Percentiles rank a stretch among this genome's conserved stretches.
phyloP scores from a whole-genome alignment of 2,113 vertebrate genomes.

The Ornithorhynchus anatinus region DNA sequence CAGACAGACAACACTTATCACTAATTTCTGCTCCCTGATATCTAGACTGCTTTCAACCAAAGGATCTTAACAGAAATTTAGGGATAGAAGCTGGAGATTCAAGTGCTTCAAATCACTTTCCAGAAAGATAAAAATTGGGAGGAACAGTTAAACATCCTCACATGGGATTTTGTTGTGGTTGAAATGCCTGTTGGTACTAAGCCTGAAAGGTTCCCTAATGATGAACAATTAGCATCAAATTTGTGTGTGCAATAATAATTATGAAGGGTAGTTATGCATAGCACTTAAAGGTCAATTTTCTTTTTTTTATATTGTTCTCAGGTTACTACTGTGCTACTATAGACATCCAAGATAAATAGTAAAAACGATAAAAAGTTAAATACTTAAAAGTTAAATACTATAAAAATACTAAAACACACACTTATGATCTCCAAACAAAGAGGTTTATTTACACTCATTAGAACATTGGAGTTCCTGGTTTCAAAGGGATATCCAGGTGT shows the following conservation, averaged over 20 bases:
- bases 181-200: not conserved
- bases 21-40: no score
- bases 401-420: no score
- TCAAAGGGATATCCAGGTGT: not conserved
- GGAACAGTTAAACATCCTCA: no score
- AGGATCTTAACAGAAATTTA: no score
- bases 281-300: constrained; percentile 17
- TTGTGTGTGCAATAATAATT: constrained; percentile 33
- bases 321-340: constrained; percentile 20
- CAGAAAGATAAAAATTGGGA: no score
- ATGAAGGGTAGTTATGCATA: not conserved
- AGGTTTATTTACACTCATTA: constrained; percentile 12
- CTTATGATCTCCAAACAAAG: constrained; percentile 30
- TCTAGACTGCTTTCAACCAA: no score
- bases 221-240: not conserved
- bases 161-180: no score
- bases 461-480: constrained; percentile 1
- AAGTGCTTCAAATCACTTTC: no score
- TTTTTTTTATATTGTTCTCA: not conserved
- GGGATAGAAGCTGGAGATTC: no score
- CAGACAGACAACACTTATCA: no score
- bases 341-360: constrained; percentile 9
- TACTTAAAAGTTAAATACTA: no score
- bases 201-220: not conserved
- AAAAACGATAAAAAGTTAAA: constrained; percentile 27